These are phyloP conservation scores for Chrysina gloriosa DNA, from an alignment of 2,888 invertebrate species.

Conservation along the genomic window DNA sequence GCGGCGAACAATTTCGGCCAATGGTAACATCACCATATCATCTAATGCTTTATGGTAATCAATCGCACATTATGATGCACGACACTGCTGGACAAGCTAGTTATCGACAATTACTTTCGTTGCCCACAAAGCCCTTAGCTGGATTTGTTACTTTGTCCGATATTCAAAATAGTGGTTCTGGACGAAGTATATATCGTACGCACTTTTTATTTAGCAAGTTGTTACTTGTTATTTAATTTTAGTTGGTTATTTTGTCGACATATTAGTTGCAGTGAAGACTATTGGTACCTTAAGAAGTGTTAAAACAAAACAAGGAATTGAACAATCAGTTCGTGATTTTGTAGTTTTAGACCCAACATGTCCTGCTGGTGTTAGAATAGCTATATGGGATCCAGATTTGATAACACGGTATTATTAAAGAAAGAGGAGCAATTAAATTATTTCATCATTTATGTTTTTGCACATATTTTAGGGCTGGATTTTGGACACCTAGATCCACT, in stretches of 20 bases:
- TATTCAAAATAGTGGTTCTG: conserved; percentile 65
- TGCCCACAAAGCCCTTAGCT: conserved; percentile 75
- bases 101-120: conserved; percentile 69
- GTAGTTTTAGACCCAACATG: conserved; percentile 75
- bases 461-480: conserved; percentile 66
- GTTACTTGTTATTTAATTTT: conserved; percentile 14
- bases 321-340: conserved; percentile 73
- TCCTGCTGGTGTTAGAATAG: conserved; percentile 69
- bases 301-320: conserved; percentile 71
- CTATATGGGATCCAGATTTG: conserved; percentile 79
- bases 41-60: conserved; percentile 75
- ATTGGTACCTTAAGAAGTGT: conserved; percentile 73
- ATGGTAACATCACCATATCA: conserved; percentile 75
- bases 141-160: conserved; percentile 69
- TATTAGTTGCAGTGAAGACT: conserved; percentile 76
- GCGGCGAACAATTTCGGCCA: conserved; percentile 73
- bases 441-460: too few species aligned
- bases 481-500: conserved; percentile 77
- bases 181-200: conserved; percentile 50
- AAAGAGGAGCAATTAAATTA: not conserved
- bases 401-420: conserved; percentile 69
- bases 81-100: conserved; percentile 66
- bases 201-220: not conserved
- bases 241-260: conserved; percentile 66
- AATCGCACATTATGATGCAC: conserved; percentile 72